These are phyloP conservation scores for Amphipyra berbera DNA, from an alignment of 2,888 invertebrate genomes.

Conservation along the genomic window DNA sequence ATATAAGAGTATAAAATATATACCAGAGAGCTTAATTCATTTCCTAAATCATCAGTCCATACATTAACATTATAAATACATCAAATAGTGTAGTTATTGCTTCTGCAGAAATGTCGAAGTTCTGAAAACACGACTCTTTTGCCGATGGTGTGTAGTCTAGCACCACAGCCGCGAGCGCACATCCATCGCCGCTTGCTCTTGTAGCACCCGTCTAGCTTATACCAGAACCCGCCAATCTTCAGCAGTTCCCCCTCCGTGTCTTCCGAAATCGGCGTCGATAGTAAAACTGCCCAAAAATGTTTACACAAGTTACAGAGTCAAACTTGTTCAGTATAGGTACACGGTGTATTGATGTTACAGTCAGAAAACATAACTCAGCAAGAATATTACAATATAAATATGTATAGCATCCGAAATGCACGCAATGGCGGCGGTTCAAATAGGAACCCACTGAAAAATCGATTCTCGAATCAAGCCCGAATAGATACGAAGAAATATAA, in stretches of 20 bases:
- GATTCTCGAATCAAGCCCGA: conserved; percentile 9
- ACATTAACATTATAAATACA: not conserved
- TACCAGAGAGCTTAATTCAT: conserved; percentile 14
- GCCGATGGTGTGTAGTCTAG: conserved; percentile 81
- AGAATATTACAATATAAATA: conserved; percentile 2
- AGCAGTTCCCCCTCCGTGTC: conserved; percentile 65
- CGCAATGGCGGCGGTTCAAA: conserved; percentile 21
- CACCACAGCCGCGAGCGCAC: conserved; percentile 83
- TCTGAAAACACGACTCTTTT: conserved; percentile 82
- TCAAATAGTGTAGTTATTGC: conserved; percentile 73
- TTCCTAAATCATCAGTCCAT: not conserved
- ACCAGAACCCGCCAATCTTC: conserved; percentile 81
- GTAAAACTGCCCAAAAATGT: conserved; percentile 56
- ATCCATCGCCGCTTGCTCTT: conserved; percentile 80
- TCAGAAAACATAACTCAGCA: conserved; percentile 6
- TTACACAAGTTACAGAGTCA: conserved; percentile 46
- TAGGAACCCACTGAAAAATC: conserved; percentile 13
- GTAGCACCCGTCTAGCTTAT: conserved; percentile 79
- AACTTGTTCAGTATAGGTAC: conserved; percentile 4
- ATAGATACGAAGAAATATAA: conserved; percentile 6
- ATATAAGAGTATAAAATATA: not conserved
- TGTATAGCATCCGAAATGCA: conserved; percentile 9
- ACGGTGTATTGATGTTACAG: conserved; percentile 2
- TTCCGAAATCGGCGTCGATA: conserved; percentile 47
- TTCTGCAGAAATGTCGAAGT: conserved; percentile 75